Evolutionary conservation across 2,113 vertebrate genomes (phyloP).

Genomic region (Albula goreensis): DNA sequence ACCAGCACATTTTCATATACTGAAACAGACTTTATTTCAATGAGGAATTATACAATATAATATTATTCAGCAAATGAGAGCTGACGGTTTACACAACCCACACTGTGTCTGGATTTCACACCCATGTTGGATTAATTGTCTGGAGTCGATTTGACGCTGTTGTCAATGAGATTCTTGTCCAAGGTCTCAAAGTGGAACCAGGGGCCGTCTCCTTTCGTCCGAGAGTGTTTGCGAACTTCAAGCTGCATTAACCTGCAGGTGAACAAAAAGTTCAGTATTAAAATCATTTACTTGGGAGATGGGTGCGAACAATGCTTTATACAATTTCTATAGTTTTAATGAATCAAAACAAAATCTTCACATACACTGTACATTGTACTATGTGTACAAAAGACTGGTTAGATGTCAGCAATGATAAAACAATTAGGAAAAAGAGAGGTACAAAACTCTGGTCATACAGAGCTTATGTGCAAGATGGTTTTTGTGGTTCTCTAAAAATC

Average conservation of each 20-base stretch:
- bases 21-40: slow-evolving; percentile 67
- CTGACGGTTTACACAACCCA: slow-evolving; percentile 26
- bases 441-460: too few species aligned
- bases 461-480: too few species aligned
- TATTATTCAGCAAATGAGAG: slow-evolving; percentile 42
- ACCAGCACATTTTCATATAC: slow-evolving; percentile 64
- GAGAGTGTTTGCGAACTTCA: slow-evolving; percentile 82
- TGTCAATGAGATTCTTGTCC: slow-evolving; percentile 76
- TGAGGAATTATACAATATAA: slow-evolving; percentile 49
- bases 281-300: background rate
- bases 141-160: slow-evolving; percentile 76
- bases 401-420: too few species aligned
- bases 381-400: too few species aligned
- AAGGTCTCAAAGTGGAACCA: slow-evolving; percentile 78
- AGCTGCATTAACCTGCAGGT: slow-evolving; percentile 67
- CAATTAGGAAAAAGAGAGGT: too few species aligned
- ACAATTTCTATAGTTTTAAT: background rate
- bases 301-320: background rate
- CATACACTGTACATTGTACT: too few species aligned
- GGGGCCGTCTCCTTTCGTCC: slow-evolving; percentile 83
- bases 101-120: background rate
- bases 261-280: slow-evolving; percentile 22
- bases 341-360: too few species aligned
- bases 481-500: too few species aligned
- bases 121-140: slow-evolving; percentile 72